Evolutionary conservation across 2,888 invertebrate species (phyloP).

Genomic region (Cosmia pyralina): DNA sequence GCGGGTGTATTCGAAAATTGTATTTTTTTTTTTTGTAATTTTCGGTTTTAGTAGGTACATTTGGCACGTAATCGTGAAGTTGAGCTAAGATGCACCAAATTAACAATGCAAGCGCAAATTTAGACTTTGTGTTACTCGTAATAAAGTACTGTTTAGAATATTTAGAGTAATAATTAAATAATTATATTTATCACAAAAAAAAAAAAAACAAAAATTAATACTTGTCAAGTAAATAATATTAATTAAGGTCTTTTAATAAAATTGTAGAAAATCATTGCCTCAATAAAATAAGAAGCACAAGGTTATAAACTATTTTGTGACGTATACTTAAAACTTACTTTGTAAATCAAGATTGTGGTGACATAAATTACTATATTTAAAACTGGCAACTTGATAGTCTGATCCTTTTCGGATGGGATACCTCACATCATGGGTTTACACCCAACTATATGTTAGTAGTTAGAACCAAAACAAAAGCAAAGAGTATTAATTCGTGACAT

Average conservation of each 20-base stretch:
- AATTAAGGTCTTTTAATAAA: conserved; percentile 48
- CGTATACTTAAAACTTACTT: conserved; percentile 39
- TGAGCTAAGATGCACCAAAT: conserved; percentile 80
- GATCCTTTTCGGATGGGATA: neutral
- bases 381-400: neutral
- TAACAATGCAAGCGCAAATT: conserved; percentile 74
- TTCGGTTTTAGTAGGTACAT: conserved; percentile 69
- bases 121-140: conserved; percentile 70
- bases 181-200: conserved; percentile 65
- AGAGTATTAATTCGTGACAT: too few species aligned
- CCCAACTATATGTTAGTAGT: too few species aligned
- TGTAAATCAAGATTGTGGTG: conserved; percentile 24
- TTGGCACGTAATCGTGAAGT: conserved; percentile 83
- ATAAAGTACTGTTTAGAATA: conserved; percentile 57
- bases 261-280: conserved; percentile 32
- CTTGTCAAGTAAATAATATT: conserved; percentile 43
- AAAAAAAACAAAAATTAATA: conserved; percentile 63
- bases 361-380: conserved; percentile 32
- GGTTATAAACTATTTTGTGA: conserved; percentile 42
- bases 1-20: conserved; percentile 70
- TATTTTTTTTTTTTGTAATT: conserved; percentile 58
- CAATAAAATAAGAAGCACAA: conserved; percentile 46
- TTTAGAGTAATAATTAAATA: conserved; percentile 55
- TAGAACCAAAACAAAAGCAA: too few species aligned
- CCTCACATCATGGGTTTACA: too few species aligned